Evolutionary conservation across 2,888 invertebrate genomes (phyloP).

Genomic region (Hecatera dysodea): DNA sequence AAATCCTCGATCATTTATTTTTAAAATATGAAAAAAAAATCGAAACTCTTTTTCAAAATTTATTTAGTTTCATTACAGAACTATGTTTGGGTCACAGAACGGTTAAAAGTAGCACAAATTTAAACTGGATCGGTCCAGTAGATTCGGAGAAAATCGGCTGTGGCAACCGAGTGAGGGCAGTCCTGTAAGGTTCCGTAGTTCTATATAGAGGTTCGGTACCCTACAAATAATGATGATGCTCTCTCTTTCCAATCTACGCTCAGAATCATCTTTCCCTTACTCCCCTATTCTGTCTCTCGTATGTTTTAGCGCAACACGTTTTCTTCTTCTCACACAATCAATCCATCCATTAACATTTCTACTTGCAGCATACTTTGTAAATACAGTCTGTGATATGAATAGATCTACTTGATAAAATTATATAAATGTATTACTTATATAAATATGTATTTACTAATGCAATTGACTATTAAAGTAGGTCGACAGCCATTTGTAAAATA

Average conservation of each 20-base stretch:
- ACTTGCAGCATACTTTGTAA: background rate
- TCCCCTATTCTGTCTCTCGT: too few relatives aligned
- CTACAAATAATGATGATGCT: background rate
- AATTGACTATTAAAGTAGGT: constrained; percentile 16
- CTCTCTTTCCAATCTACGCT: background rate
- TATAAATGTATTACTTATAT: background rate
- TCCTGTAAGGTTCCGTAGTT: too few relatives aligned
- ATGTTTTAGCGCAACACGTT: background rate
- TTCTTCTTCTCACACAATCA: background rate
- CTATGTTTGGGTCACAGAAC: too few relatives aligned
- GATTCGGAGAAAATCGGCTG: too few relatives aligned
- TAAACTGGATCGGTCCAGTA: too few relatives aligned
- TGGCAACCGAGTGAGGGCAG: too few relatives aligned
- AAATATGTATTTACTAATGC: background rate
- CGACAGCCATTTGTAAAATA: constrained; percentile 16
- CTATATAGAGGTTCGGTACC: background rate
- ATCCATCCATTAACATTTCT: background rate
- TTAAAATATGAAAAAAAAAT: too few relatives aligned
- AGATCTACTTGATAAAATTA: background rate
- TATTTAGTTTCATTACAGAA: too few relatives aligned
- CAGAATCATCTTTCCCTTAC: background rate
- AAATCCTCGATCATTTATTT: too few relatives aligned
- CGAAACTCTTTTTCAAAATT: too few relatives aligned
- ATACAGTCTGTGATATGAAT: background rate
- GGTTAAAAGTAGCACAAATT: too few relatives aligned